phyloP scores from a whole-genome alignment of 2,888 invertebrate species.

The Dicycla oo region DNA sequence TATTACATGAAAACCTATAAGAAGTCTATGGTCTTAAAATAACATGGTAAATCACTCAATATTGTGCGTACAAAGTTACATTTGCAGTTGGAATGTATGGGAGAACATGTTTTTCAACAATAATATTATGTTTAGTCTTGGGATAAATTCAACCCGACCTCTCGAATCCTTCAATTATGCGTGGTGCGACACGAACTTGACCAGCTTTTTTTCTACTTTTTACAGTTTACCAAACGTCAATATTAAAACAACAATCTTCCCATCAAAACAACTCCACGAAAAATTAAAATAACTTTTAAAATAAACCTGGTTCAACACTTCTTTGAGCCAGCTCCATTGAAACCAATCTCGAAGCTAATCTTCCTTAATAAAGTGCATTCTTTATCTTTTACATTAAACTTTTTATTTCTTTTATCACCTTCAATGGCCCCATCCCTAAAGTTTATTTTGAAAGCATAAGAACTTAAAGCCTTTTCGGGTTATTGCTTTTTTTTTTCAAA shows the following conservation, averaged over 20 bases:
- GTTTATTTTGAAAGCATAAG: conserved; percentile 69
- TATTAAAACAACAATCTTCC: conserved; percentile 8
- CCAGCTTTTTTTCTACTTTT: not conserved
- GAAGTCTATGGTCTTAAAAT: too few relatives aligned
- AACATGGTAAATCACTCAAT: too few relatives aligned
- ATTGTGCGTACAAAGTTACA: too few relatives aligned
- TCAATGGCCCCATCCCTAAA: conserved; percentile 56
- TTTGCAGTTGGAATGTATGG: too few relatives aligned
- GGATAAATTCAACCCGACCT: too few relatives aligned
- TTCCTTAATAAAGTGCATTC: conserved; percentile 55
- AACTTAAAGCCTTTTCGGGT: conserved; percentile 75
- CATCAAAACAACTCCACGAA: conserved; percentile 3
- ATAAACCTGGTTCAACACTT: conserved; percentile 34
- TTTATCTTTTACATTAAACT: conserved; percentile 59
- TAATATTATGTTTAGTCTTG: too few relatives aligned
- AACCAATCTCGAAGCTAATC: conserved; percentile 43
- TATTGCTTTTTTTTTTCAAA: conserved; percentile 77
- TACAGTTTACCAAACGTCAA: not conserved
- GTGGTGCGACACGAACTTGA: too few relatives aligned
- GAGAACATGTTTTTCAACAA: too few relatives aligned
- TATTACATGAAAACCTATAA: too few relatives aligned
- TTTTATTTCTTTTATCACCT: conserved; percentile 59
- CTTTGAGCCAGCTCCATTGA: conserved; percentile 30
- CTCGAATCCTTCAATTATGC: too few relatives aligned
- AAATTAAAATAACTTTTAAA: conserved; percentile 31